phyloP scores from a whole-genome alignment of 2,113 vertebrate genomes.

The Ameiurus melas region DNA sequence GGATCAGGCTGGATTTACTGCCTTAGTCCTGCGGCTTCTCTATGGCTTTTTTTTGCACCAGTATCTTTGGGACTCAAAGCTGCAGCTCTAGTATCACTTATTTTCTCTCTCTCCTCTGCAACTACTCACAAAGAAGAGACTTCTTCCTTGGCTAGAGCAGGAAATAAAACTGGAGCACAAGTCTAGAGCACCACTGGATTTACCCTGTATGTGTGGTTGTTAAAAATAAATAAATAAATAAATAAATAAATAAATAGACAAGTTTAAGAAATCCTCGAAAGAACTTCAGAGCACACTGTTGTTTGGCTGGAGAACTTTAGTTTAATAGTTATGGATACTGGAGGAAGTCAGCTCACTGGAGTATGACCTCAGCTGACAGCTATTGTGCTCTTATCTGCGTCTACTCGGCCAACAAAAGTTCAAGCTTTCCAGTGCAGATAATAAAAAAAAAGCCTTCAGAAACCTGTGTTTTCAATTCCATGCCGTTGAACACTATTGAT shows the following conservation, averaged over 20 bases:
- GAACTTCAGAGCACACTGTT: slow-evolving; percentile 37
- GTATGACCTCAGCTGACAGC: slow-evolving; percentile 56
- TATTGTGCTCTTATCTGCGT: slow-evolving; percentile 54
- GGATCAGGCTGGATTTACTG: slow-evolving; percentile 58
- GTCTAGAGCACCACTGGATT: slow-evolving; percentile 46
- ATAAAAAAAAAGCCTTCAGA: slow-evolving; percentile 46
- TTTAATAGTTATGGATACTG: slow-evolving; percentile 48
- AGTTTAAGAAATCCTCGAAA: slow-evolving; percentile 45
- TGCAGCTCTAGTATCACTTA: slow-evolving; percentile 38
- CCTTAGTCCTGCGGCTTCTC: slow-evolving; percentile 49
- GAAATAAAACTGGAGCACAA: slow-evolving; percentile 46
- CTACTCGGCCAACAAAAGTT: slow-evolving; percentile 48
- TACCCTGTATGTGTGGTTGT: slow-evolving; percentile 34
- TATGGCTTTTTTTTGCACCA: slow-evolving; percentile 31
- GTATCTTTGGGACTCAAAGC: slow-evolving; percentile 48
- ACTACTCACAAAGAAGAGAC: slow-evolving; percentile 34
- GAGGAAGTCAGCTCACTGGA: slow-evolving; percentile 50
- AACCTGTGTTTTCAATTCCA: slow-evolving; percentile 58
- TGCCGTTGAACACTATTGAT: slow-evolving; percentile 52
- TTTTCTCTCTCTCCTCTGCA: slow-evolving; percentile 25
- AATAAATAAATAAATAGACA: not conserved
- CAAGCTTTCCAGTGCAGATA: slow-evolving; percentile 46
- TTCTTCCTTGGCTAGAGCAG: slow-evolving; percentile 40
- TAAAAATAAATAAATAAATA: not conserved
- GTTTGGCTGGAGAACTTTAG: slow-evolving; percentile 45